Evolutionary conservation across 2,797 vertebrate genomes (phyloP), one percentile per base, ranked within the genome.

Genomic region (Yasuhikotakia modesta): DNA sequence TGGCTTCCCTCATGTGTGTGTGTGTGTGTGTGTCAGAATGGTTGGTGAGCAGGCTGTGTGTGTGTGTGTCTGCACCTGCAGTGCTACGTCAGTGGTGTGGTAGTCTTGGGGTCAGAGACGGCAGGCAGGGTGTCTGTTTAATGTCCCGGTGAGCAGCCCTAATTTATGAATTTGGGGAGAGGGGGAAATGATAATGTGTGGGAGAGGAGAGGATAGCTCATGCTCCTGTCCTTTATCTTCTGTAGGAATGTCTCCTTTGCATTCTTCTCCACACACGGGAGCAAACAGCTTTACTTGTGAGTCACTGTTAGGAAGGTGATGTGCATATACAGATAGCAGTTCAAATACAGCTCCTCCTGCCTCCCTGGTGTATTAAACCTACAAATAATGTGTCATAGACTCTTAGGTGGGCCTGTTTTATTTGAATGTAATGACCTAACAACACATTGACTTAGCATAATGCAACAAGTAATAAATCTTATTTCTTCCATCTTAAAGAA

Each of bases 71-170:
- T 83, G 87, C 87, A 87, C 87, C 87, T 87, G 87, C 85, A 82
- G 83, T 76, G 77, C 85, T 86, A 85, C 85, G 85, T 86, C 87
- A 87, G 87, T 71, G 63, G 80, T 46, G 83, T 78, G 79, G 76
- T 81, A 82, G 84, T 73, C 81, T 63, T 52, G 52, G 80, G 85
- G 86, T 87, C 86, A 85, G 70, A 83, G 45, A 82, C 79, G 16
- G 84, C 71, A 78, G 81, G 84, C 81, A 79, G 79, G 81, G 85
- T 83, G 83, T 86, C 88, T 89, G 87, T 86, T 84, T 79, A 85
- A 85, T 85, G 86, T 87, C 85, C 79, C 73, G 45, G 66, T 68
- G 80, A 85, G 79, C 82, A 84, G 83, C 57, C 67, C 76, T 86
- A 83, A 88, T 88, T 87, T 89, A 88, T 88, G 85, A 76, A 84